Percentiles rank a stretch among this genome's conserved stretches.
phyloP scores from a whole-genome alignment of 1,140 invertebrate species.

The Brachionus koreanus region DNA sequence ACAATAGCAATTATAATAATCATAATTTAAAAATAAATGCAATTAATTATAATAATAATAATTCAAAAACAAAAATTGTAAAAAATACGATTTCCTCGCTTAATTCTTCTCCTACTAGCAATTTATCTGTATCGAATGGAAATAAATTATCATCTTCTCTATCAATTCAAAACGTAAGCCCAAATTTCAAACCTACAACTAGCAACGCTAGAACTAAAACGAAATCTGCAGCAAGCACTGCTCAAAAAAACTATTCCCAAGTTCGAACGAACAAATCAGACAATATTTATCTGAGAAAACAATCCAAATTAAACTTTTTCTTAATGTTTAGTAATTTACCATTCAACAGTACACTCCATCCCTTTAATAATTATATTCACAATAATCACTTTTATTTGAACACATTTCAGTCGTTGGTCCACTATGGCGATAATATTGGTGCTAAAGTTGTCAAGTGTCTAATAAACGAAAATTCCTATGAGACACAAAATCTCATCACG shows the following conservation, averaged over 20 bases:
- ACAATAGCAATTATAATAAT: slow-evolving; percentile 23
- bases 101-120: background rate
- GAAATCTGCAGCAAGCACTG: background rate
- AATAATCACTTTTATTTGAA: slow-evolving; percentile 18
- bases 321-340: slow-evolving; percentile 23
- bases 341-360: background rate
- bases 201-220: background rate
- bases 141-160: slow-evolving; percentile 30
- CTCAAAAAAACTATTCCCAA: background rate
- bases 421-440: slow-evolving; percentile 40
- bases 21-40: slow-evolving; percentile 14
- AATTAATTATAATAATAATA: slow-evolving; percentile 27
- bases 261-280: background rate
- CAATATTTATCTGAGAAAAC: background rate
- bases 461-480: slow-evolving; percentile 41
- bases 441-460: slow-evolving; percentile 42
- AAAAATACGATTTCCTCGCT: slow-evolving; percentile 10
- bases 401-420: slow-evolving; percentile 42
- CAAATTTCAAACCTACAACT: background rate
- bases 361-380: background rate
- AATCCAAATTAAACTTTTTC: slow-evolving; percentile 32
- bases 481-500: background rate
- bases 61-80: slow-evolving; percentile 29
- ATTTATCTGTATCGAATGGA: slow-evolving; percentile 18
- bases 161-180: background rate